Conservation (phyloP, 92 coral and sea anemone genomes). For the Pocillopora grandis region DNA sequence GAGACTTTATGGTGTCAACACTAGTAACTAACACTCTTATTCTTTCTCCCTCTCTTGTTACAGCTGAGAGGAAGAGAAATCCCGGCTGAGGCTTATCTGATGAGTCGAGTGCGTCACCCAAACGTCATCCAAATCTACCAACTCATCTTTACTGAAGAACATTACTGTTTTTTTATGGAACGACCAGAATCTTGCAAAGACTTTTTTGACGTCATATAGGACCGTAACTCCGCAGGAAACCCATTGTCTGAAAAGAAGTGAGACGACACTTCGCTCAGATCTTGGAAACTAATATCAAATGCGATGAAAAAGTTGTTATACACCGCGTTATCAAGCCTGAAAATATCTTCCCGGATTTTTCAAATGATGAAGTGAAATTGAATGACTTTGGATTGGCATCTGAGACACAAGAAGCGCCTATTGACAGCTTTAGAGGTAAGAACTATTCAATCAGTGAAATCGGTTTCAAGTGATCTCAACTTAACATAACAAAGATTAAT, state of each 20-base stretch:
- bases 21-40: not conserved
- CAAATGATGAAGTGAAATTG: conserved; percentile 12
- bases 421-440: conserved; percentile 6
- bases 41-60: not conserved
- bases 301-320: conserved; percentile 12
- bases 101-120: not conserved
- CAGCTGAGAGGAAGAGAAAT: conserved; percentile 8
- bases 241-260: not conserved
- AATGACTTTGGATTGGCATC: conserved; percentile 22
- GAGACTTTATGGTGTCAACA: no score
- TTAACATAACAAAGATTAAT: no score
- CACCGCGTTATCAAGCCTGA: conserved; percentile 21
- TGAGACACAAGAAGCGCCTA: conserved; percentile 3
- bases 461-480: no score
- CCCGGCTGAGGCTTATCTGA: conserved; percentile 26
- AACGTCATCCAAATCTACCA: conserved; percentile 22
- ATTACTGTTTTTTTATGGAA: conserved; percentile 28
- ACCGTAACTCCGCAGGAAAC: not conserved
- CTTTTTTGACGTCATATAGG: conserved; percentile 9
- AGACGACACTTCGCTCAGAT: not conserved
- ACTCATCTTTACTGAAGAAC: conserved; percentile 12
- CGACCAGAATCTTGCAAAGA: conserved; percentile 9
- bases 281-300: conserved; percentile 10
- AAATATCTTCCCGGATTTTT: conserved; percentile 1
- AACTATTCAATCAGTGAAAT: not conserved